Conservation (phyloP, 2,888 invertebrate genomes). For the Synanthedon tipuliformis region DNA sequence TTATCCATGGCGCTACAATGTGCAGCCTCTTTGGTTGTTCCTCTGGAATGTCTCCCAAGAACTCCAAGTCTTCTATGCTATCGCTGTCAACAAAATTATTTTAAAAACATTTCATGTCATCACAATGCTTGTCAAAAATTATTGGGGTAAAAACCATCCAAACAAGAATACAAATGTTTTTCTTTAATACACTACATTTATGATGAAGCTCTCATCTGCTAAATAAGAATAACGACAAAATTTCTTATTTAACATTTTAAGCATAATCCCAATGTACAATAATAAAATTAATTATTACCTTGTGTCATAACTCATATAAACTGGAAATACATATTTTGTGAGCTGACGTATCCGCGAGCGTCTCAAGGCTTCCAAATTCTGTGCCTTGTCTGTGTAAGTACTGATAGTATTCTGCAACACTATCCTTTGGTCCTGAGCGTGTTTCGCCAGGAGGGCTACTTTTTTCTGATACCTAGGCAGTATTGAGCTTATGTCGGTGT, state of each 20-base stretch:
- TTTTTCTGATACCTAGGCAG: conserved; percentile 56
- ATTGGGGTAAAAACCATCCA: no score
- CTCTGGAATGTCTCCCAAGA: conserved; percentile 62
- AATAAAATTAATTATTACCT: conserved; percentile 26
- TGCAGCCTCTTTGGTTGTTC: conserved; percentile 73
- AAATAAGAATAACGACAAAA: no score
- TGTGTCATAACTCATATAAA: conserved; percentile 56
- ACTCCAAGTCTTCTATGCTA: conserved; percentile 86
- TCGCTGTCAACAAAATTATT: conserved; percentile 70
- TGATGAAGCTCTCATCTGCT: no score
- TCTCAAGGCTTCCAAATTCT: conserved; percentile 39
- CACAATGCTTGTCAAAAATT: no score
- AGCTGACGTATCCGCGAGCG: conserved; percentile 54
- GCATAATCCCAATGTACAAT: not conserved
- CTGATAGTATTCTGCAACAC: conserved; percentile 40
- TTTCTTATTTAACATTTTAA: no score
- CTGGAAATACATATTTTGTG: conserved; percentile 58
- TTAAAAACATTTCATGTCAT: not conserved
- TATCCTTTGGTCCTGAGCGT: conserved; percentile 34
- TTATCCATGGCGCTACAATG: conserved; percentile 83
- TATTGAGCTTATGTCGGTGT: conserved; percentile 44
- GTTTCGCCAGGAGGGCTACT: conserved; percentile 25
- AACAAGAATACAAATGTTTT: no score
- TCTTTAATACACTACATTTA: no score
- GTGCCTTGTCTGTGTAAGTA: conserved; percentile 36